Percentiles rank a stretch among this genome's conserved stretches.
Conservation (phyloP, 2,113 vertebrate genomes). For the Cyprichromis sp. region DNA sequence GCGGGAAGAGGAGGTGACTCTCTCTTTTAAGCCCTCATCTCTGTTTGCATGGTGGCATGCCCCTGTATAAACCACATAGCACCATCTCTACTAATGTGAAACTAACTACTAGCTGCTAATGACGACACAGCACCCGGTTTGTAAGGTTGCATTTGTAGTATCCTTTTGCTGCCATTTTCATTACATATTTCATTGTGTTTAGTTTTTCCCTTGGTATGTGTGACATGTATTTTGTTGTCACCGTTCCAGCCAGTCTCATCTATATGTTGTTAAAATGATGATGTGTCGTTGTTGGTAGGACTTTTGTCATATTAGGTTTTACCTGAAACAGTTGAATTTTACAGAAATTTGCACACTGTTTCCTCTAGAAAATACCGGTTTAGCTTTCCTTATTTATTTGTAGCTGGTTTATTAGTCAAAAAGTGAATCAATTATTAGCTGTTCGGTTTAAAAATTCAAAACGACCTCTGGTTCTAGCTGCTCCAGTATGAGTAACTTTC, state of each 20-base stretch:
- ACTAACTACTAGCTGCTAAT: neutral
- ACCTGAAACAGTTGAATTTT: neutral
- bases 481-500: neutral
- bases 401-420: neutral
- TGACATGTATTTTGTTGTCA: neutral
- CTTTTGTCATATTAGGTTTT: neutral
- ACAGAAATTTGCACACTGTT: neutral
- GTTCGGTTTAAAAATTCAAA: neutral
- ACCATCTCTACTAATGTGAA: neutral
- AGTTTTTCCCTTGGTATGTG: neutral
- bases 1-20: slow-evolving; percentile 79
- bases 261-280: neutral
- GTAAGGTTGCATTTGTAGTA: neutral
- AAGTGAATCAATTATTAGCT: neutral
- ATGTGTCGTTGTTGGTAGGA: neutral
- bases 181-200: neutral
- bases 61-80: neutral
- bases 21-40: slow-evolving; percentile 42
- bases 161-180: neutral
- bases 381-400: neutral
- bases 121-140: neutral
- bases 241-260: neutral
- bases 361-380: neutral
- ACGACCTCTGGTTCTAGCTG: neutral
- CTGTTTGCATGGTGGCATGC: slow-evolving; percentile 45